Evolutionary conservation across 2,797 vertebrate species (phyloP).

Genomic region (Aythya fuligula): DNA sequence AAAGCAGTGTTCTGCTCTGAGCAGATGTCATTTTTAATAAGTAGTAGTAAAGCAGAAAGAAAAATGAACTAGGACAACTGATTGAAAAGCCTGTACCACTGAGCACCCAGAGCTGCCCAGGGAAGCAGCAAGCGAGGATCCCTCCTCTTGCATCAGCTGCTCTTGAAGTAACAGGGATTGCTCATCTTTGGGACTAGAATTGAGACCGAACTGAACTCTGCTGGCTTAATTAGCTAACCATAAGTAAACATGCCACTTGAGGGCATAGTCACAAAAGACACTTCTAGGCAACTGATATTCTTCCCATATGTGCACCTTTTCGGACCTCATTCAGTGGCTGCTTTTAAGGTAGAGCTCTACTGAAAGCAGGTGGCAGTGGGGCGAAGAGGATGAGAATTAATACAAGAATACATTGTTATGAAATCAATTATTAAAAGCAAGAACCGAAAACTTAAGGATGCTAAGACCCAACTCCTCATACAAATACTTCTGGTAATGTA

Average conservation of each 20-base stretch:
- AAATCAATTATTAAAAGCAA: not conserved
- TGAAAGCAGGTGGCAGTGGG: not conserved
- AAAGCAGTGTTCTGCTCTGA: not conserved
- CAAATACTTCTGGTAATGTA: not conserved
- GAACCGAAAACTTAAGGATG: not conserved
- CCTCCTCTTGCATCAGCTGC: not conserved
- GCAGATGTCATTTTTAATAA: not conserved
- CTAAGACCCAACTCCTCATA: not conserved
- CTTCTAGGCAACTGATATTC: not conserved
- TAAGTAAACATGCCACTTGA: slow-evolving; percentile 64
- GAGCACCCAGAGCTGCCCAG: not conserved
- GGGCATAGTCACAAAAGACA: not conserved
- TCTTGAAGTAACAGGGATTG: not conserved
- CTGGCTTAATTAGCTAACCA: slow-evolving; percentile 66
- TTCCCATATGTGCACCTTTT: not conserved
- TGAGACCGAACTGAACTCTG: slow-evolving; percentile 41
- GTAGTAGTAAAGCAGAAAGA: not conserved
- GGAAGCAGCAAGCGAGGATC: accelerated
- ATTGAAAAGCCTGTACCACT: not conserved
- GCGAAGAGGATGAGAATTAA: not conserved
- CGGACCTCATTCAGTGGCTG: not conserved
- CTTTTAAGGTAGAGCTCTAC: not conserved
- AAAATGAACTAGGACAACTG: not conserved
- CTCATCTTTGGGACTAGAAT: not conserved
- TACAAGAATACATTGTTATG: not conserved